Base-by-base conservation (phyloP, 2,888 invertebrate genomes). In the Uloborus plumipes region DNA sequence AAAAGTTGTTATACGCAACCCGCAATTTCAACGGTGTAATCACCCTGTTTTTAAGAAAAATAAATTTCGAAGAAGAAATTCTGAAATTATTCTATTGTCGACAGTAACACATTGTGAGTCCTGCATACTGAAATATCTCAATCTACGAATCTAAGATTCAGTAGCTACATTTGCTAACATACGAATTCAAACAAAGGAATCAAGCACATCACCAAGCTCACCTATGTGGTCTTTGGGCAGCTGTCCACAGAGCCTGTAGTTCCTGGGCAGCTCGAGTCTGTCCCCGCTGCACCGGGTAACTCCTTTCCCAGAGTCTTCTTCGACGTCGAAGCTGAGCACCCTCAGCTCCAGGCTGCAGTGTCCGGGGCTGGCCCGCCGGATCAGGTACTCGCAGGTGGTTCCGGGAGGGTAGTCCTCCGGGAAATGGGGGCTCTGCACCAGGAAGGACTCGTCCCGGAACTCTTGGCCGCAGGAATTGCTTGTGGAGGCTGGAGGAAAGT, bases 361-460 rank as follows among this genome's bases (percentile, higher is more conserved):
- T n/a, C 84, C 75, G 0, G 73, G 61, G 14, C 71, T 59, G 7
- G 47, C 66, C 0, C 81, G 70, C 1, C 73, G 31, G 16, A 87
- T 82, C 9, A 84, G 71, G 62, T 83, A 86, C 16, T 85, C 85
- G 84, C 87, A 87, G 9, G 81, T 76, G 16, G 78, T 71, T 26
- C 82, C 76, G 7, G 85, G 61, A 9, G 74, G 84, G 80, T 87
- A 87, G n/a, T 78, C 69, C 16, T 75, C 79, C 0, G 87, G 87
- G 66, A 86, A 87, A 49, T 73, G 74, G 13, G 85, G 77, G 64
- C 86, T 86, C 31, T 84, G 85, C n/a, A 87, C 72, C 50, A 86
- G 76, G 49, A 76, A 81, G 0, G 58, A 47, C 16, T 81, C 81
- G 2, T 53, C 71, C 9, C 66, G 65, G 15, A 51, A 81, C 20